Evolutionary conservation across 92 coral and sea anemone species (phyloP), one percentile per base, ranked within the genome.

Genomic region (Bergia puertoricense): DNA sequence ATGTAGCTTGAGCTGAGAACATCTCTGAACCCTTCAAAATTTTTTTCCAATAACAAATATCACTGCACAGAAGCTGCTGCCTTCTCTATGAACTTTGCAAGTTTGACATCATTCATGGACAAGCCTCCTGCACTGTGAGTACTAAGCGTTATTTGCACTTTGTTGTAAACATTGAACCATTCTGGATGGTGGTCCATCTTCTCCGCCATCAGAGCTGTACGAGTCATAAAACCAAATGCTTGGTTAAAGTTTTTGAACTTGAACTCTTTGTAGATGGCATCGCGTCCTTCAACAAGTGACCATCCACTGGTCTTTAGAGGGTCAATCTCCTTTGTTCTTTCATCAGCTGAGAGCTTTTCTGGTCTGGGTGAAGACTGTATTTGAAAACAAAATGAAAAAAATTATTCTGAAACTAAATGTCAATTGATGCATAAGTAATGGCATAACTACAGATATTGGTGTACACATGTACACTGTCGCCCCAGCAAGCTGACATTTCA

Each of bases 101-200:
- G 95, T 76, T 95, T 96, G 87, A 96, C 82, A 67, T 96, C 99
- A 81, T 96, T 96, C 68, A 59, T 68, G 5, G 99, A 95, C 68
- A 96, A 88, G 51, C 99, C 99, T 4, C 94, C 95, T 88, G 98
- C 96, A 90, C 94, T 95, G 86, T 96, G 99, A 18, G 99, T 96
- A 8, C 92, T 67, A 42, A 92, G 86, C 22, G 99, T 96, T 9
- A 96, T 92, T 72, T 93, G 95, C 1, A 96, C 99, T 81, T 91
- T 93, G 72, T 93, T 93, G 67, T 96, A 96, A 14, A 96, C 99
- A 84, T 96, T 96, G 67, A 92, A 95, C 99, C 99, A 96, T 73
- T 96, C 99, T 0, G 99, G 99, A 65, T 96, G 99, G 85, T 96
- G 99, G 81, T 96, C 98, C 93, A 96, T 92, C 78, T 96, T 96